A percentile compares a stretch with the other conserved stretches of the same genome.
These are phyloP conservation scores for Laodelphax striatellus DNA, from an alignment of 1,140 invertebrate genomes.

Conservation along the genomic window DNA sequence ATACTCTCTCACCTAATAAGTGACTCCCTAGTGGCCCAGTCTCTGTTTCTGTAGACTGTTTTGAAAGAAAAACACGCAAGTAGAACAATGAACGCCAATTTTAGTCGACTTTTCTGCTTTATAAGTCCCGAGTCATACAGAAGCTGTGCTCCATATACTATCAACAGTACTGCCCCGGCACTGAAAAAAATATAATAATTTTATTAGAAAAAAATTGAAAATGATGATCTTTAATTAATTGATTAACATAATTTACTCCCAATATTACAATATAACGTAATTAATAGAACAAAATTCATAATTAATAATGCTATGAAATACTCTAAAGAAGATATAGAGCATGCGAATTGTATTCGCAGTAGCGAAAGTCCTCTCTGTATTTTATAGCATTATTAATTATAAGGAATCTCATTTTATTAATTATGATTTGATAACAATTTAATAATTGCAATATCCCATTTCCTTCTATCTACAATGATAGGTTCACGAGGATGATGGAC, in stretches of 20 bases:
- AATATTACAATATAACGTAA: no score
- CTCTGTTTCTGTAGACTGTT: slow-evolving; percentile 56
- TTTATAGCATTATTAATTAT: no score
- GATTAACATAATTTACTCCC: neutral
- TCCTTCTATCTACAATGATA: no score
- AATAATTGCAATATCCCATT: no score
- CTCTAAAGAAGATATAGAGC: no score
- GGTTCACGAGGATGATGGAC: no score
- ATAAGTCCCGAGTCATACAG: slow-evolving; percentile 40
- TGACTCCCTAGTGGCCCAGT: slow-evolving; percentile 67
- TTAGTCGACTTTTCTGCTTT: slow-evolving; percentile 34
- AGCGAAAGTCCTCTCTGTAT: no score
- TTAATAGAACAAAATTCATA: no score
- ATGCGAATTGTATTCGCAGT: no score
- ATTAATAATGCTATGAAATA: no score
- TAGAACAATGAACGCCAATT: slow-evolving; percentile 38
- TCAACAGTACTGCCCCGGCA: slow-evolving; percentile 50
- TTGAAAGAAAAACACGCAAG: slow-evolving; percentile 47
- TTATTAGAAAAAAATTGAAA: neutral
- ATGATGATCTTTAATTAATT: neutral
- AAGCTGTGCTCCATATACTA: slow-evolving; percentile 47
- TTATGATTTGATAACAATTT: no score
- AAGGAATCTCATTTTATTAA: no score
- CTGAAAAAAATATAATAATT: slow-evolving; percentile 35
- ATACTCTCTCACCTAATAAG: slow-evolving; percentile 54